Conservation (phyloP, 1,140 invertebrate genomes). For the Battus philenor region DNA sequence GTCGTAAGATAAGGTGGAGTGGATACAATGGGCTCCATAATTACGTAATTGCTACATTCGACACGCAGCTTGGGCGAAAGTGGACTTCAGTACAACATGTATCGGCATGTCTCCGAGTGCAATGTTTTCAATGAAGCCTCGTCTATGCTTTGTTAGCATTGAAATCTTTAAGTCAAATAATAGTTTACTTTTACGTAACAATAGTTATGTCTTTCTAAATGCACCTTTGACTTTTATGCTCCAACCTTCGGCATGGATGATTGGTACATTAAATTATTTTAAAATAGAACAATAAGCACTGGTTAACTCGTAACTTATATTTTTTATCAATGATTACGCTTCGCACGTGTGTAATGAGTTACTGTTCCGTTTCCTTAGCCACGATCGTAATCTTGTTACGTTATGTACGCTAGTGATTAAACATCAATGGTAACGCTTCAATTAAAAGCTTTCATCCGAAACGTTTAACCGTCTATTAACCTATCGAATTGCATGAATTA, state of each 20-base stretch:
- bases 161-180: constrained; percentile 18
- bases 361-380: constrained; percentile 7
- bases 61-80: constrained; percentile 67
- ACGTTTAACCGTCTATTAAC: too few relatives aligned
- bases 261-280: background rate
- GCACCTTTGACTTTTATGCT: too few relatives aligned
- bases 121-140: constrained; percentile 58
- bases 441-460: constrained; percentile 9
- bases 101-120: constrained; percentile 41
- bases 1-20: constrained; percentile 62
- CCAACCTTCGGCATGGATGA: background rate
- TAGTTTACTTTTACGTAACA: constrained; percentile 15
- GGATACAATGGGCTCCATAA: constrained; percentile 61
- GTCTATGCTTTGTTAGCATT: constrained; percentile 39
- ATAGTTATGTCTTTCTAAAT: constrained; percentile 1
- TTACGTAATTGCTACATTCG: constrained; percentile 67
- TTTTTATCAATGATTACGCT: constrained; percentile 8
- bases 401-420: constrained; percentile 3
- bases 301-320: too few relatives aligned
- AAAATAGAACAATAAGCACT: too few relatives aligned
- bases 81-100: constrained; percentile 45
- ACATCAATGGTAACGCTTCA: constrained; percentile 10
- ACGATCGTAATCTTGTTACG: constrained; percentile 6
- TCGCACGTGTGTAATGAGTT: background rate
- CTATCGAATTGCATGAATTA: too few relatives aligned